A percentile compares a stretch with the other conserved stretches of the same genome.
phyloP scores from a whole-genome alignment of 92 coral and sea anemone genomes.

The Pocillopora grandis region DNA sequence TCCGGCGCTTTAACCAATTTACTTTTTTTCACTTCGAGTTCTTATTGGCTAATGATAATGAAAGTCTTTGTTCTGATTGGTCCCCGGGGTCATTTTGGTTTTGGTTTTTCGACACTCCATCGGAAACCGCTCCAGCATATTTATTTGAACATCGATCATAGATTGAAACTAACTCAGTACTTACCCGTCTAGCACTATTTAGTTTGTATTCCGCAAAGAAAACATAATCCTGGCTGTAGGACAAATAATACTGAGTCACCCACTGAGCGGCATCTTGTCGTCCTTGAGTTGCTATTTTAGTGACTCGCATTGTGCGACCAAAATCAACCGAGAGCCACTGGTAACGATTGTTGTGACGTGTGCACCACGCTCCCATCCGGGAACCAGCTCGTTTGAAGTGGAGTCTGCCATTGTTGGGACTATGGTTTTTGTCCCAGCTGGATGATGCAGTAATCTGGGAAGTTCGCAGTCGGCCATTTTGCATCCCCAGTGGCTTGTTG shows the following conservation, averaged over 20 bases:
- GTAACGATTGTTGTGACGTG: conserved; percentile 63
- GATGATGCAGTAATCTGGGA: conserved; percentile 62
- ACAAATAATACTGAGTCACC: conserved; percentile 70
- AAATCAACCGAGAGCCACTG: conserved; percentile 77
- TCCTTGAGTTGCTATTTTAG: conserved; percentile 68
- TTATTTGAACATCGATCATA: too few relatives aligned
- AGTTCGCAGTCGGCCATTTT: conserved; percentile 57
- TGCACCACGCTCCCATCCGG: conserved; percentile 83
- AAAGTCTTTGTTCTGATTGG: too few relatives aligned
- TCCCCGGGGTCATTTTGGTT: too few relatives aligned
- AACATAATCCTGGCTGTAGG: conserved; percentile 65
- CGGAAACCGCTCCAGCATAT: too few relatives aligned
- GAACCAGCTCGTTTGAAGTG: conserved; percentile 46
- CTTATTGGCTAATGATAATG: too few relatives aligned
- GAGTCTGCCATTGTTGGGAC: conserved; percentile 65
- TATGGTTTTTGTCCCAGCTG: conserved; percentile 60
- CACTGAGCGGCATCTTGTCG: conserved; percentile 65
- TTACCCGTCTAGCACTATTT: conserved; percentile 62
- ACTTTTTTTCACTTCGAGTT: too few relatives aligned
- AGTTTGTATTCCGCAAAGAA: conserved; percentile 59
- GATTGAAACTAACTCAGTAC: not conserved
- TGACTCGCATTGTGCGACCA: conserved; percentile 55
- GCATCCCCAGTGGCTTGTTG: conserved; percentile 75
- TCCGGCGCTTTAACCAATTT: too few relatives aligned
- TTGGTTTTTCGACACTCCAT: too few relatives aligned